A percentile compares a stretch with the other conserved stretches of the same genome.
Evolutionary conservation across 2,113 vertebrate genomes (phyloP).

Genomic region (Muntiacus reevesi): DNA sequence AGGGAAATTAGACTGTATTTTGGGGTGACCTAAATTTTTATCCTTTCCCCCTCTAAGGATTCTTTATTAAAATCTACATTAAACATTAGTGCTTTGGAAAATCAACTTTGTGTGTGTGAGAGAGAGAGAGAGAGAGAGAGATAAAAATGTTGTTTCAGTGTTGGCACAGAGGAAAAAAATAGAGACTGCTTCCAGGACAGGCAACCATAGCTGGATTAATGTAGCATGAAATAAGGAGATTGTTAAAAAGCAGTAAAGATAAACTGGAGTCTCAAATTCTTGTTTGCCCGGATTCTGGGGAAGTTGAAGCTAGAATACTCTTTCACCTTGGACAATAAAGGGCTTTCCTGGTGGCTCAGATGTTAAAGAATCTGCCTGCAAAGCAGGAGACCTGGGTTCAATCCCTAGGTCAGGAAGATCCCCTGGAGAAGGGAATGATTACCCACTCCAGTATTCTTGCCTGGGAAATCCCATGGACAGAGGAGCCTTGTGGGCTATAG

Average conservation of each 20-base stretch:
- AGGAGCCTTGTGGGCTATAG: not conserved
- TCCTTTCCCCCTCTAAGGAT: not conserved
- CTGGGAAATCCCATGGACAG: not conserved
- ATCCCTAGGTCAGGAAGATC: not conserved
- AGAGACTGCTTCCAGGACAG: not conserved
- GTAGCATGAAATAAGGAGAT: constrained; percentile 23
- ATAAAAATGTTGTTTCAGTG: constrained; percentile 22
- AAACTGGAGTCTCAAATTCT: not conserved
- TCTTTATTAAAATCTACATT: constrained; percentile 18
- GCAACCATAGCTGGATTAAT: not conserved
- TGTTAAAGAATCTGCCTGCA: not conserved
- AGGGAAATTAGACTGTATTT: not conserved
- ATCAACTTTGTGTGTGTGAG: not conserved
- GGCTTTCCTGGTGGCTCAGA: not conserved
- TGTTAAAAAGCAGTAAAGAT: constrained; percentile 21
- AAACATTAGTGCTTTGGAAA: constrained; percentile 13
- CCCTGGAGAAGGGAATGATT: not conserved
- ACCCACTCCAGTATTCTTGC: not conserved
- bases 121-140: no score
- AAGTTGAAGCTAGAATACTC: not conserved
- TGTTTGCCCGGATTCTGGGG: not conserved
- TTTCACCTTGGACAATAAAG: not conserved
- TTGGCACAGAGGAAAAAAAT: constrained; percentile 31
- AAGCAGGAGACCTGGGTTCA: not conserved
- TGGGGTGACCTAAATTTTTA: not conserved